Conservation (phyloP, 2,797 vertebrate species). For the Champsocephalus esox region DNA sequence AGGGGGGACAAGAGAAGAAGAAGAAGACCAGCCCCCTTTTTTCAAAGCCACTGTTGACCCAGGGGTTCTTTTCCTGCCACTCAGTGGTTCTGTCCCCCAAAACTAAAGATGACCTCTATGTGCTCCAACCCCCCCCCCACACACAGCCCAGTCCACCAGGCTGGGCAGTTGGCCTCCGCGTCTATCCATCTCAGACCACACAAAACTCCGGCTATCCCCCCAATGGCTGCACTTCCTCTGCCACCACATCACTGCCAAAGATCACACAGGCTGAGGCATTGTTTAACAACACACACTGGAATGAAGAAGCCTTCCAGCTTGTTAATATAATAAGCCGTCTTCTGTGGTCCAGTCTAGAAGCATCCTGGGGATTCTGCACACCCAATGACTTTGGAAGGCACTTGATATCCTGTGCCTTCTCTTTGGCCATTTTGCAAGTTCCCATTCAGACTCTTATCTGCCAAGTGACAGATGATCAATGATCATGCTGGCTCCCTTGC, state of each 20-base stretch:
- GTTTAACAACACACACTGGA: slow-evolving; percentile 63
- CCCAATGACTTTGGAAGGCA: slow-evolving; percentile 59
- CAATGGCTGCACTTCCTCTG: slow-evolving; percentile 65
- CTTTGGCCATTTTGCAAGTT: slow-evolving; percentile 54
- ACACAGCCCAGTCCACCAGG: slow-evolving; percentile 13
- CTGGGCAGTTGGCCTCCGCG: slow-evolving; percentile 43
- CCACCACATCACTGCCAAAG: slow-evolving; percentile 62
- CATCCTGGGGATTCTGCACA: slow-evolving; percentile 56
- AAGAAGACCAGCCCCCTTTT: not conserved
- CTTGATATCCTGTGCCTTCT: slow-evolving; percentile 68
- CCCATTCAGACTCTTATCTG: slow-evolving; percentile 57
- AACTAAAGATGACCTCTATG: slow-evolving; percentile 57
- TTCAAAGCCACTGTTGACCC: slow-evolving; percentile 10
- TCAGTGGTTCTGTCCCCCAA: slow-evolving; percentile 1
- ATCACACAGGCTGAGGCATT: slow-evolving; percentile 53
- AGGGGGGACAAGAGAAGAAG: not conserved
- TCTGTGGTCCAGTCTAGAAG: slow-evolving; percentile 45
- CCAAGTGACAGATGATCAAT: slow-evolving; percentile 73
- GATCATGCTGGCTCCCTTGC: slow-evolving; percentile 53
- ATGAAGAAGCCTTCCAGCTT: slow-evolving; percentile 53
- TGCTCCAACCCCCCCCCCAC: slow-evolving; percentile 36
- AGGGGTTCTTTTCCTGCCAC: slow-evolving; percentile 27
- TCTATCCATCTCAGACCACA: slow-evolving; percentile 47
- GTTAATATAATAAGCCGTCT: slow-evolving; percentile 34
- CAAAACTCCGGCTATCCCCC: slow-evolving; percentile 41